Conservation (phyloP, 2,113 vertebrate genomes). For the Bucco capensis region DNA sequence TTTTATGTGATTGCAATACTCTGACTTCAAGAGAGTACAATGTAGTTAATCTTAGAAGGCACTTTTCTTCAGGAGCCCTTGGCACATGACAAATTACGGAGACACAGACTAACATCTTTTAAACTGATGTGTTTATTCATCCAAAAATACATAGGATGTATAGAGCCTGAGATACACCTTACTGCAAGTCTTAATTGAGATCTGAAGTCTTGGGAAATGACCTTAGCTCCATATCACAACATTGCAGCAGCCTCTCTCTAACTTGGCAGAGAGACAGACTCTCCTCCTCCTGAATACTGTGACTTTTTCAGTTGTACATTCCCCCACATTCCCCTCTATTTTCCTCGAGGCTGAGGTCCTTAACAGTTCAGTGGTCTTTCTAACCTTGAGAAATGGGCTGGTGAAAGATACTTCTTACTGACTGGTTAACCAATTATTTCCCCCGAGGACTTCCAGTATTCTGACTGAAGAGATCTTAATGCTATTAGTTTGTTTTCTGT, state of each 20-base stretch:
- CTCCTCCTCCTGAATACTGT: background rate
- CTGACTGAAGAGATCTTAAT: background rate
- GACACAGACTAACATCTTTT: background rate
- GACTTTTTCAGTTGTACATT: background rate
- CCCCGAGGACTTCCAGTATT: background rate
- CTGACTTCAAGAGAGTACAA: background rate
- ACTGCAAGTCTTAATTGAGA: background rate
- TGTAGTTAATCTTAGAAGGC: background rate
- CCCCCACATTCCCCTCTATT: background rate
- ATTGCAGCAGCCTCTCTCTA: background rate
- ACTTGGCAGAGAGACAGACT: background rate
- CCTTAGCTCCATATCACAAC: background rate
- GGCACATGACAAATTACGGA: background rate
- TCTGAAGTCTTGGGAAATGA: background rate
- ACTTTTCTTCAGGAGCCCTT: background rate
- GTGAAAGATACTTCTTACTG: conserved; percentile 7
- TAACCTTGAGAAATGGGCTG: background rate
- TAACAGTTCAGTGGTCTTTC: background rate
- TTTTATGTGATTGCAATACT: background rate
- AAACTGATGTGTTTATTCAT: background rate
- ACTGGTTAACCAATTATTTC: background rate
- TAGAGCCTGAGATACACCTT: background rate
- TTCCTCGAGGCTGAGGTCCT: background rate
- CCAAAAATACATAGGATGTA: background rate
- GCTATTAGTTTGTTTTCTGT: background rate